Base-by-base conservation (phyloP, 2,797 vertebrate genomes). In the Rousettus madagascariensis region DNA sequence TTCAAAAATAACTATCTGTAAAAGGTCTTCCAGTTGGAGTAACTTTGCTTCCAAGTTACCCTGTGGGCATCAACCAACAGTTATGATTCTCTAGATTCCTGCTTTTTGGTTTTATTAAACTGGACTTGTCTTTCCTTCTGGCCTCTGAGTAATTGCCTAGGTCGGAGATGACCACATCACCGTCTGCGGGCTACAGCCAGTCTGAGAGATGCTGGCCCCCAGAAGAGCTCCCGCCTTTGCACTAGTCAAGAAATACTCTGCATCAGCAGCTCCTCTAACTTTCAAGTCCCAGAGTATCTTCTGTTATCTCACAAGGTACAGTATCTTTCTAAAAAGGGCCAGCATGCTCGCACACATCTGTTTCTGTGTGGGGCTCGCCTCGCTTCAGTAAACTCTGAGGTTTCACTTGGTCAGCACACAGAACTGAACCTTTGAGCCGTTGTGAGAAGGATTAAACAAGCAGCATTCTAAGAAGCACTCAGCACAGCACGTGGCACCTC, bases 61-160 rank as follows among this genome's bases (percentile, higher is more conserved):
- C 91, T 93, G 53, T n/a, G 72, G 84, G 61, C 80, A 95, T 94
- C 82, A 95, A 4, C 65, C 82, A 72, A 41, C 61, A 38, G 90
- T 78, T 49, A 82, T 74, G 90, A 86, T 90, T 91, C 86, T 87
- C 30, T 55, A 65, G 72, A 82, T 95, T 41, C 53, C 83, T 90
- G 5, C 5, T 94, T 43, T 43, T 83, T 86, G 55, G 91, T 92
- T 90, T 94, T 95, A 95, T 84, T 90, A 95, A 97, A 83, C 46
- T 53, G 57, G 28, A 22, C 63, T 59, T 88, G 46, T 95, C 82
- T 97, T 86, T 94, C 88, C 79, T 96, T 75, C 90, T n/a, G 26
- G 51, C 83, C 65, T 89, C 71, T 57, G 90, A 96, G 87, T 68
- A 75, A 71, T 22, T 87, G 33, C 33, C 19, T 43, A 91, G 55